Base-by-base conservation (phyloP, 2,888 invertebrate genomes). In the Eupithecia subfuscata region DNA sequence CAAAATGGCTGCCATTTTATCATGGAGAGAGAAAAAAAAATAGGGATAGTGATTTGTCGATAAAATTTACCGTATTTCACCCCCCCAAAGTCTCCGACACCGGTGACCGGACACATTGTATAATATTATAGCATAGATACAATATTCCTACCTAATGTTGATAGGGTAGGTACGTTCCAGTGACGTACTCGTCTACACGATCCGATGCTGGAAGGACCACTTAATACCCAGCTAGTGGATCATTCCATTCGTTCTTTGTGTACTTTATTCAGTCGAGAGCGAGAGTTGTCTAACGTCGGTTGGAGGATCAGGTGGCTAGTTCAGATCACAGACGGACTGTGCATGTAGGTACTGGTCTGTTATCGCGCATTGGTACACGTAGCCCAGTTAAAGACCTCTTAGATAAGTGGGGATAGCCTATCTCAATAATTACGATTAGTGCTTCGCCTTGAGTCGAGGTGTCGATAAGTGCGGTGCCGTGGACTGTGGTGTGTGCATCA, bases 391-490 rank as follows among this genome's bases (percentile, higher is more conserved):
- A 1, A 1, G 12, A 60, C 22, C 56, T 56, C 12, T 12, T 9
- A 11, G 56, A 60, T 60, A 60, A 25, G 22, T 25, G 60, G 25
- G 25, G 60, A 25, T 14, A 56, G 60, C 60, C 60, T 60, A 60
- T 60, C 60, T 60, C 60, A 60, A 60, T 60, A 22, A 25, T 60
- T 25, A 60, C 60, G 12, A 60, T 60, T 25, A 60, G 60, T 60
- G 60, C 12, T 25, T 60, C 25, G 60, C 60, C 14, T 60, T 25
- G 60, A 60, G 12, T 25, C 5, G 60, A 60, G 3, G 60, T 25
- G 60, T 25, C 52, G 52, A 6, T 25, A 0, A 56, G 60, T 60
- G 22, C 56, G 56, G n/a, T n/a, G 52, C 22, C n/a, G 48, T 56
- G 22, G 11, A 56, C 11, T 60, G 22, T 5, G 6, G 60, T 25